Evolutionary conservation across 2,888 invertebrate species (phyloP).

Genomic region (Euspilapteryx auroguttella): DNA sequence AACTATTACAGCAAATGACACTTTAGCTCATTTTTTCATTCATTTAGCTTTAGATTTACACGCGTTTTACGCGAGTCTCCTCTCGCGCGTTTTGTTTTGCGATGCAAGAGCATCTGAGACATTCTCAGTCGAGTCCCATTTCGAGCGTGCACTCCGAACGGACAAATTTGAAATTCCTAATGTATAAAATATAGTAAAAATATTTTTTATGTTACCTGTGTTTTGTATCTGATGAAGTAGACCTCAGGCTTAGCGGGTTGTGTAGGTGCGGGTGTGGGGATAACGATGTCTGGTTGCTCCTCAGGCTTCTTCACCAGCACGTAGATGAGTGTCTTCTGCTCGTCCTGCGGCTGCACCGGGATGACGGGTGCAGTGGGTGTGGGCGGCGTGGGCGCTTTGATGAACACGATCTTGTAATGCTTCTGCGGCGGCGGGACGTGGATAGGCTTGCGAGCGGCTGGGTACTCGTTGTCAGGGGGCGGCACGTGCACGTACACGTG

Average conservation of each 20-base stretch:
- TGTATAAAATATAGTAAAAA: no score
- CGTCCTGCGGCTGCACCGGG: slow-evolving; percentile 77
- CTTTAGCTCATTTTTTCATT: no score
- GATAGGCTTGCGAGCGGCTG: slow-evolving; percentile 61
- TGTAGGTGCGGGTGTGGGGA: slow-evolving; percentile 80
- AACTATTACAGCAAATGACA: no score
- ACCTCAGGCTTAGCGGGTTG: slow-evolving; percentile 89
- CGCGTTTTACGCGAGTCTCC: no score
- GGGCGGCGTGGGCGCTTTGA: slow-evolving; percentile 71
- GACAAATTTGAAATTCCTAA: no score
- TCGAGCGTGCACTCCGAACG: no score
- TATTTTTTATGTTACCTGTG: slow-evolving; percentile 60
- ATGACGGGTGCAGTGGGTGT: slow-evolving; percentile 64
- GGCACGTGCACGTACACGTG: slow-evolving; percentile 91
- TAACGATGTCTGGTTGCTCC: slow-evolving; percentile 75
- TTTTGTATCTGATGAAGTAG: slow-evolving; percentile 88
- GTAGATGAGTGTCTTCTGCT: slow-evolving; percentile 87
- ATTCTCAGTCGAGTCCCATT: no score
- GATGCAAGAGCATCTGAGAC: no score
- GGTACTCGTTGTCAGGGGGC: slow-evolving; percentile 81
- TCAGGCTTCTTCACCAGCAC: slow-evolving; percentile 89
- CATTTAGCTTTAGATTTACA: no score
- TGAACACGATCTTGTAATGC: slow-evolving; percentile 84
- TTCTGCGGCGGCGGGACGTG: slow-evolving; percentile 68
- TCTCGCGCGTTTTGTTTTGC: no score